A percentile compares a stretch with the other conserved stretches of the same genome.
Evolutionary conservation across 2,797 vertebrate species (phyloP).

Genomic region (Chanos chanos): DNA sequence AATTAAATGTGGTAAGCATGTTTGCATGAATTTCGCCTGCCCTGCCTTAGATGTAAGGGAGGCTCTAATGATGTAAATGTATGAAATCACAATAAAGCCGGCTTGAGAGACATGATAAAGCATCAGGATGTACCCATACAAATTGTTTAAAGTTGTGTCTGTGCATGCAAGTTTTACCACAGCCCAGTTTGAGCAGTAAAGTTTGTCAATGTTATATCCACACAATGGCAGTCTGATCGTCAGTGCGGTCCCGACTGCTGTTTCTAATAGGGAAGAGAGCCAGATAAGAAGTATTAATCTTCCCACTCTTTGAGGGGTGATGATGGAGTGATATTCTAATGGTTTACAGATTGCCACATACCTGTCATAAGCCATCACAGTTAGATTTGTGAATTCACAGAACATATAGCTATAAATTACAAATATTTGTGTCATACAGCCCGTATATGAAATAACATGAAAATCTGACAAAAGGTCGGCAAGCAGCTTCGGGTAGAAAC

Average conservation of each 20-base stretch:
- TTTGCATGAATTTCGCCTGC: conserved; percentile 60
- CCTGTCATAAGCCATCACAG: conserved; percentile 65
- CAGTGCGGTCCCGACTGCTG: background rate
- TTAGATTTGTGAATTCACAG: conserved; percentile 53
- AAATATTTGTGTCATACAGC: conserved; percentile 56
- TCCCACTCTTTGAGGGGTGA: conserved; percentile 44
- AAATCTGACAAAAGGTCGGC: conserved; percentile 48
- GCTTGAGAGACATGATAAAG: conserved; percentile 41
- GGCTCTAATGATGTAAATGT: conserved; percentile 49
- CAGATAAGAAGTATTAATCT: conserved; percentile 56
- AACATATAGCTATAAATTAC: conserved; percentile 47
- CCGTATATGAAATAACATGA: conserved; percentile 43
- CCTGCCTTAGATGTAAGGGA: conserved; percentile 36
- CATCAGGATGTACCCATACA: conserved; percentile 48
- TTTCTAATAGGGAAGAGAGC: conserved; percentile 47
- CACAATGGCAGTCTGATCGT: conserved; percentile 50
- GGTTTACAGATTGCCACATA: conserved; percentile 64
- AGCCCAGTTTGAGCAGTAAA: conserved; percentile 66
- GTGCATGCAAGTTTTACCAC: conserved; percentile 63
- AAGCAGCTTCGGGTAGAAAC: conserved; percentile 36
- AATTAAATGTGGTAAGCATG: conserved; percentile 62
- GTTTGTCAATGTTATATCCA: conserved; percentile 39
- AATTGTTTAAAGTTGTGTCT: conserved; percentile 46
- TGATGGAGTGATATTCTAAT: conserved; percentile 55
- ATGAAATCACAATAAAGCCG: conserved; percentile 56